These are phyloP conservation scores for Hydractinia symbiolongicarpus DNA, from an alignment of 30 jellyfish, hydroid and myxozoan species.

Conservation along the genomic window DNA sequence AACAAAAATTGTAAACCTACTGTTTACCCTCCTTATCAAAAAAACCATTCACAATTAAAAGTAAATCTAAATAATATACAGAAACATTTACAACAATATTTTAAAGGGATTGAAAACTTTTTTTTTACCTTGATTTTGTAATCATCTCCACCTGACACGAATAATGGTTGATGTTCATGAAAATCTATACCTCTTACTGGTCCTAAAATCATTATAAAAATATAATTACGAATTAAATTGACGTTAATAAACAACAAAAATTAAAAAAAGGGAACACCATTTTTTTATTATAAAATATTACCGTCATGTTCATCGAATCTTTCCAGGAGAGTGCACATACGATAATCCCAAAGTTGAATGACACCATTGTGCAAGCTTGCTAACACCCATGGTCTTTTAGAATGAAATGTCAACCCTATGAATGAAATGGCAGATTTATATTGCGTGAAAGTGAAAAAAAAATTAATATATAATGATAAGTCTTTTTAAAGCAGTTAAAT, in stretches of 20 bases:
- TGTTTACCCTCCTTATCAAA: too few species aligned
- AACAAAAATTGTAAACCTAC: too few species aligned
- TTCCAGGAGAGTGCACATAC: conserved; percentile 88
- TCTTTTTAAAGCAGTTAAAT: not conserved
- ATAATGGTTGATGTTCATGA: conserved; percentile 90
- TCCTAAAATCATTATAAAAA: conserved; percentile 33
- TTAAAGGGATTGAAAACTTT: not conserved
- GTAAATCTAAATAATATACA: too few species aligned
- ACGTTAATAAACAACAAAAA: not conserved
- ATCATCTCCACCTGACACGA: conserved; percentile 99
- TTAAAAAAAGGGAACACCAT: not conserved
- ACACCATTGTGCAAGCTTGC: conserved; percentile 98
- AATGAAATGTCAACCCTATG: conserved; percentile 48
- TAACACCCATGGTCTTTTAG: conserved; percentile 97
- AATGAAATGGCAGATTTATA: not conserved
- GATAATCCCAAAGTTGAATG: conserved; percentile 94
- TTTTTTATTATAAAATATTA: not conserved
- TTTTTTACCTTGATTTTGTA: conserved; percentile 70
- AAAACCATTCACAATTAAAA: too few species aligned
- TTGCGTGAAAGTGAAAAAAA: not conserved
- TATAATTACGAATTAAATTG: not conserved
- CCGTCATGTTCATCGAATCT: conserved; percentile 97
- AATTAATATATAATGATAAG: too few species aligned
- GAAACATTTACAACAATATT: too few species aligned
- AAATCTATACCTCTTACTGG: conserved; percentile 93